A percentile compares a stretch with the other conserved stretches of the same genome.
Evolutionary conservation across 2,888 invertebrate species (phyloP).

Genomic region (Agonopterix arenella): DNA sequence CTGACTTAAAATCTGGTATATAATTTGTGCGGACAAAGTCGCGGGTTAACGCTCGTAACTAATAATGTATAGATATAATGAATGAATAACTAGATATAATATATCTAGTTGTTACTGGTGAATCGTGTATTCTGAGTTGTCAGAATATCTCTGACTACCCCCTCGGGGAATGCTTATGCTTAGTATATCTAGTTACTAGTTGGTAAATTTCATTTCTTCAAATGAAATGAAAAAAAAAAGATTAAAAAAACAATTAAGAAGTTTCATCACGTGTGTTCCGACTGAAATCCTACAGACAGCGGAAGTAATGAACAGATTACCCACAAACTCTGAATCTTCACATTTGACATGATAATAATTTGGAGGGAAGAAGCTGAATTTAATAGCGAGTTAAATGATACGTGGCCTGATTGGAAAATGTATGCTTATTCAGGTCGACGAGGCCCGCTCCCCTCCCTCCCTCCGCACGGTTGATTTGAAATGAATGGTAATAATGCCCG

Average conservation of each 20-base stretch:
- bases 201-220: no score
- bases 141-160: no score
- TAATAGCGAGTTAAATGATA: constrained; percentile 77
- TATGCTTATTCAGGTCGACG: constrained; percentile 74
- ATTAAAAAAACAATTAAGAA: constrained; percentile 20
- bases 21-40: no score
- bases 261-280: constrained; percentile 6
- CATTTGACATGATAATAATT: constrained; percentile 69
- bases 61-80: no score
- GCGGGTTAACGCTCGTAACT: no score
- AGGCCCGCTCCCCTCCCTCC: constrained; percentile 28
- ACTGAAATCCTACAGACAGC: constrained; percentile 11
- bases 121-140: no score
- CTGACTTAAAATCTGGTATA: no score
- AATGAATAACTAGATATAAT: no score
- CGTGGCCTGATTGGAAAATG: constrained; percentile 77
- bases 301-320: constrained; percentile 35
- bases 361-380: constrained; percentile 74
- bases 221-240: constrained; percentile 27
- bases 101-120: no score
- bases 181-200: no score
- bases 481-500: constrained; percentile 75
- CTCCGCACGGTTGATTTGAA: constrained; percentile 73
- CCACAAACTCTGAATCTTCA: constrained; percentile 40
- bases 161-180: no score